A percentile compares a stretch with the other conserved stretches of the same genome.
Evolutionary conservation across 2,113 vertebrate genomes (phyloP).

Genomic region (Embiotoca jacksoni): DNA sequence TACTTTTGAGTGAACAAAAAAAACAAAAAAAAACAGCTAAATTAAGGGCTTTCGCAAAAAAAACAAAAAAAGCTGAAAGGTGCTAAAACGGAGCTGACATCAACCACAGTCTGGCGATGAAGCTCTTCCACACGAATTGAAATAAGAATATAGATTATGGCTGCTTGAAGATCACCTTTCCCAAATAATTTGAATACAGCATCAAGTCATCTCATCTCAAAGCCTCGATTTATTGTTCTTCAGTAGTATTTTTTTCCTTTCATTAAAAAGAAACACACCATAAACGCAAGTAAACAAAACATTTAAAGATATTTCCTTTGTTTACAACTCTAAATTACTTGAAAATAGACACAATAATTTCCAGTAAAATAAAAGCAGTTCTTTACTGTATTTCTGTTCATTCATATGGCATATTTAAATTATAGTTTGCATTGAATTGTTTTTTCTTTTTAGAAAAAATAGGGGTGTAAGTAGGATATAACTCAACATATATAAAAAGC

Average conservation of each 20-base stretch:
- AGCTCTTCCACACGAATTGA: no score
- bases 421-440: background rate
- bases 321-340: constrained; percentile 10
- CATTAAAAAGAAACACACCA: background rate
- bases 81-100: no score
- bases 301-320: constrained; percentile 2
- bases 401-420: constrained; percentile 14
- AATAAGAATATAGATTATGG: background rate
- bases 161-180: background rate
- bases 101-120: no score
- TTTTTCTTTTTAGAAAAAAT: background rate
- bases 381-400: constrained; percentile 16
- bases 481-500: constrained; percentile 14
- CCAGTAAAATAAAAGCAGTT: constrained; percentile 21
- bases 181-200: no score
- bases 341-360: constrained; percentile 40
- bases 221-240: no score
- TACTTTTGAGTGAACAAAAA: no score
- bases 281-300: background rate
- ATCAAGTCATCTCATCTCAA: background rate
- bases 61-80: no score
- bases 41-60: no score
- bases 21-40: no score
- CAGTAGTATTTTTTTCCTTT: background rate
- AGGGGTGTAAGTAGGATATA: background rate